phyloP scores from a whole-genome alignment of 2,888 invertebrate genomes.

The Minunthozetes semirufus region DNA sequence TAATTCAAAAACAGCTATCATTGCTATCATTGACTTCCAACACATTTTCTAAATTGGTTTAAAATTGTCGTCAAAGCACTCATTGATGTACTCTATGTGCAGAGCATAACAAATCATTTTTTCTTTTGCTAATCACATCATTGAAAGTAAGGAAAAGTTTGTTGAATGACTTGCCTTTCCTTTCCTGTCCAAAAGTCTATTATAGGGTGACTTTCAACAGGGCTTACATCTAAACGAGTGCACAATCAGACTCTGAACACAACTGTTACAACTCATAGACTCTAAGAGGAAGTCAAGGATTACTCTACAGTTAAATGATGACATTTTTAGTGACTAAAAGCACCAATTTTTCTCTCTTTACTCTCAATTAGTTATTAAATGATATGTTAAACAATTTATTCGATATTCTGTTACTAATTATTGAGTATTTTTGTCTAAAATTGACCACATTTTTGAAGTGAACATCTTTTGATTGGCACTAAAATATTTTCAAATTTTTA shows the following conservation, averaged over 20 bases:
- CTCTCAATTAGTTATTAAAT: constrained; percentile 11
- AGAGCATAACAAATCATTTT: constrained; percentile 9
- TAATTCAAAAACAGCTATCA: background rate
- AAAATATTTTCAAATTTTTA: background rate
- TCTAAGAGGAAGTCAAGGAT: constrained; percentile 26
- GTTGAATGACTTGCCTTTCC: constrained; percentile 22
- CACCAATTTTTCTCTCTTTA: constrained; percentile 5
- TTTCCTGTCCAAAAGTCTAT: constrained; percentile 22
- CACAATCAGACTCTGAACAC: constrained; percentile 5
- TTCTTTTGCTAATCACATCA: constrained; percentile 3
- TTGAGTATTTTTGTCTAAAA: background rate
- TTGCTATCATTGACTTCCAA: background rate
- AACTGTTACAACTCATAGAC: constrained; percentile 12
- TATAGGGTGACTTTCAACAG: constrained; percentile 27
- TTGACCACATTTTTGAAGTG: background rate
- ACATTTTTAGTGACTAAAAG: constrained; percentile 30
- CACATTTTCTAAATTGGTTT: constrained; percentile 11
- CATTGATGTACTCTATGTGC: constrained; percentile 15
- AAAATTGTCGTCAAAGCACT: constrained; percentile 3
- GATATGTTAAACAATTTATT: background rate
- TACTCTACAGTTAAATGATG: constrained; percentile 12
- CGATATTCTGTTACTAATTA: background rate
- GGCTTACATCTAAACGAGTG: background rate
- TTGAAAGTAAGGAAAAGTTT: constrained; percentile 11
- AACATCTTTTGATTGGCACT: background rate